These are phyloP conservation scores for Naso thynnoides DNA, from an alignment of 2,797 vertebrate species.

Conservation along the genomic window DNA sequence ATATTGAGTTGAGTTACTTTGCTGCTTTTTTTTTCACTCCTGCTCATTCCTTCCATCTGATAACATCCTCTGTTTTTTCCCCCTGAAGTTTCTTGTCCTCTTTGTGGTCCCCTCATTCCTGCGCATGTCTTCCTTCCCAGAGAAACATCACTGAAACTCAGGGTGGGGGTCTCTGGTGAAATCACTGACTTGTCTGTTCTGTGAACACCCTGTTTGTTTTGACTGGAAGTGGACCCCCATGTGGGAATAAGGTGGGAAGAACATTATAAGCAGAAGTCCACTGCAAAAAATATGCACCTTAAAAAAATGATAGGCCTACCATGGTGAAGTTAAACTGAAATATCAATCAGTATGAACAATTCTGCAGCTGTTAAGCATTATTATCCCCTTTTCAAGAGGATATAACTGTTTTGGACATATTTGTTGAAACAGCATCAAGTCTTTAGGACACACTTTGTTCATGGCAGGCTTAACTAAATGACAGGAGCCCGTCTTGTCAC, in stretches of 20 bases:
- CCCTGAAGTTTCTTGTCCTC: slow-evolving; percentile 36
- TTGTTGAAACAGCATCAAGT: neutral
- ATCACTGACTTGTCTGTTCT: slow-evolving; percentile 33
- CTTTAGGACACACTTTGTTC: neutral
- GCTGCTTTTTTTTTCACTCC: slow-evolving; percentile 42
- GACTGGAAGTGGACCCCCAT: slow-evolving; percentile 77
- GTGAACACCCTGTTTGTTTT: slow-evolving; percentile 68
- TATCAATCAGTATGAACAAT: no score
- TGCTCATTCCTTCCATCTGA: slow-evolving; percentile 60
- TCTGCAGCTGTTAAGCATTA: neutral
- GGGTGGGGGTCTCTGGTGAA: slow-evolving; percentile 34
- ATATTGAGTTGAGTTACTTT: slow-evolving; percentile 58
- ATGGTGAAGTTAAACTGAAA: no score
- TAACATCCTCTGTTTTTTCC: slow-evolving; percentile 47
- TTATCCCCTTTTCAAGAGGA: neutral
- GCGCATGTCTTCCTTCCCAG: slow-evolving; percentile 45
- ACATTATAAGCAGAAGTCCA: slow-evolving; percentile 26
- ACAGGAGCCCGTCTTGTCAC: neutral
- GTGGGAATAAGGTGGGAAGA: slow-evolving; percentile 74
- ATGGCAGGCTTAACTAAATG: neutral
- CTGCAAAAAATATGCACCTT: slow-evolving; percentile 41
- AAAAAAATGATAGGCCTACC: neutral
- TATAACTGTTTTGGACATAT: neutral
- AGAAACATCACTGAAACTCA: slow-evolving; percentile 45
- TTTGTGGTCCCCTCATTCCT: slow-evolving; percentile 34